Evolutionary conservation across 2,113 vertebrate genomes (phyloP).

Genomic region (Heterotilapia buettikoferi): DNA sequence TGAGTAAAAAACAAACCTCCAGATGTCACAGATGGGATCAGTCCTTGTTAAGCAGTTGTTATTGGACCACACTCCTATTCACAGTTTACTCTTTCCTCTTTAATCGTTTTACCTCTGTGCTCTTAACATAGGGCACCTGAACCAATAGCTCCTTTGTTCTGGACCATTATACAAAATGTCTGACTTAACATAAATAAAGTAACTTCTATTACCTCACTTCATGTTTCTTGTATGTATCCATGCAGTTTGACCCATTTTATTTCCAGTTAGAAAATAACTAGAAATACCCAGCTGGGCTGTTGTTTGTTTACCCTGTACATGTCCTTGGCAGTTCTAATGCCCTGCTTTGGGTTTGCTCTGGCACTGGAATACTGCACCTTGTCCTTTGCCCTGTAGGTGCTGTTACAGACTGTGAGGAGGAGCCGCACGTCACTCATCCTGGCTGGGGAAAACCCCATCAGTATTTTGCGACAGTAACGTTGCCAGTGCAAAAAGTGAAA

Average conservation of each 20-base stretch:
- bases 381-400: neutral
- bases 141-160: slow-evolving; percentile 18
- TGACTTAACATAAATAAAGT: slow-evolving; percentile 60
- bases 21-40: slow-evolving; percentile 32
- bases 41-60: slow-evolving; percentile 4
- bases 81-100: slow-evolving; percentile 51
- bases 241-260: neutral
- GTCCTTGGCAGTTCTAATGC: neutral
- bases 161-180: slow-evolving; percentile 62
- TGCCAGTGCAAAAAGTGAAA: neutral
- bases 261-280: neutral
- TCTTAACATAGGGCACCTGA: slow-evolving; percentile 26
- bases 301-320: neutral
- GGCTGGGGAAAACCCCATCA: neutral
- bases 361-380: neutral
- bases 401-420: neutral
- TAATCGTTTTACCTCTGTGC: slow-evolving; percentile 51
- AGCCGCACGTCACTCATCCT: neutral
- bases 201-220: slow-evolving; percentile 23
- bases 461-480: accelerated
- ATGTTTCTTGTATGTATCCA: neutral
- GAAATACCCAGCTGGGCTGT: neutral
- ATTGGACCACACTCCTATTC: slow-evolving; percentile 57
- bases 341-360: neutral
- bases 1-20: slow-evolving; percentile 32